Percentiles rank a stretch among this genome's conserved stretches.
phyloP scores from a whole-genome alignment of 1,140 invertebrate species.

The Cherax destructor region DNA sequence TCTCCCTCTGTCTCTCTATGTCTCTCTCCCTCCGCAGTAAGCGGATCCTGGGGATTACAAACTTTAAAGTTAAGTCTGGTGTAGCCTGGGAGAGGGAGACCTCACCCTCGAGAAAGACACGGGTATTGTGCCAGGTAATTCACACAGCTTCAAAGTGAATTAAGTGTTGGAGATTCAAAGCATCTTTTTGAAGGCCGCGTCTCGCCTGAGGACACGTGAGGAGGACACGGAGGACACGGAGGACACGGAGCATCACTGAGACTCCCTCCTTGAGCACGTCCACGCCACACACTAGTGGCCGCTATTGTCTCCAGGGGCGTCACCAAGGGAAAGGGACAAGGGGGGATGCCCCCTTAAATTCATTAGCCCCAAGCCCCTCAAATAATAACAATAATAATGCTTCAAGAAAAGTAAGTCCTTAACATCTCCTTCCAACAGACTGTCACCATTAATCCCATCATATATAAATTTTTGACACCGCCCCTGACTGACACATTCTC shows the following conservation, averaged over 20 bases:
- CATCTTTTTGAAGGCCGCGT: neutral
- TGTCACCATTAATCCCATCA: neutral
- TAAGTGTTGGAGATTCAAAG: neutral
- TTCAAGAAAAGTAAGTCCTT: neutral
- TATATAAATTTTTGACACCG: too few species aligned
- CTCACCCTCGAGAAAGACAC: neutral
- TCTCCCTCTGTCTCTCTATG: too few species aligned
- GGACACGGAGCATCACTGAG: neutral
- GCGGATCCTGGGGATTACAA: neutral
- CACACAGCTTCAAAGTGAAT: neutral
- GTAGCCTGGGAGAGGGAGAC: neutral
- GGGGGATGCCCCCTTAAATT: too few species aligned
- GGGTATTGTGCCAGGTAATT: neutral
- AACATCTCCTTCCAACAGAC: neutral
- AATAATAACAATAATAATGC: neutral
- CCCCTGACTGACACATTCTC: too few species aligned
- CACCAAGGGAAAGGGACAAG: too few species aligned
- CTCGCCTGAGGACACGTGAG: too few species aligned
- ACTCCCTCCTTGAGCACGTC: neutral
- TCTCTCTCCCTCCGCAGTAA: neutral
- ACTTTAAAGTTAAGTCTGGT: too few species aligned
- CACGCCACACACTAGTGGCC: neutral
- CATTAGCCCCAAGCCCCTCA: too few species aligned
- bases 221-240: too few species aligned
- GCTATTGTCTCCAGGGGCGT: too few species aligned